Evolutionary conservation across 2,797 vertebrate genomes (phyloP).

Genomic region (Eulemur rubriventer): DNA sequence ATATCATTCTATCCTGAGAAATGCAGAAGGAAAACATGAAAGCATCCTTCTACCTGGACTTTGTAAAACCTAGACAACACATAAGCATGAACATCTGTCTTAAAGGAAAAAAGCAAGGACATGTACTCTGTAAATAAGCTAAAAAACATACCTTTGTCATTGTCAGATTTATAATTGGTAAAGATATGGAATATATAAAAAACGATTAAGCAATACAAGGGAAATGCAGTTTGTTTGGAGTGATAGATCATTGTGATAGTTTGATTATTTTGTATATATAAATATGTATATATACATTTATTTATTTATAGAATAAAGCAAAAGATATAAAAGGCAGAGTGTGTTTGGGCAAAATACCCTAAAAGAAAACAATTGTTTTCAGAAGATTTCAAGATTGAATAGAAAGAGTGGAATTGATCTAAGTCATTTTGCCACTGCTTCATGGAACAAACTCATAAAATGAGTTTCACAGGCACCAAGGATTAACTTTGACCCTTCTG

Average conservation of each 20-base stretch:
- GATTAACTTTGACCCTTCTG: conserved; percentile 7
- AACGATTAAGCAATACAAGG: conserved; percentile 46
- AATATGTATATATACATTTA: background rate
- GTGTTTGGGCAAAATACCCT: background rate
- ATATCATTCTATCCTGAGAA: conserved; percentile 39
- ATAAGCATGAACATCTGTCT: conserved; percentile 50
- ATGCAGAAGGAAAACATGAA: conserved; percentile 19
- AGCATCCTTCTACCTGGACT: conserved; percentile 30
- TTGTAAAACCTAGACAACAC: conserved; percentile 47
- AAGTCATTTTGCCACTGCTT: background rate
- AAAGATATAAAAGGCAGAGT: background rate
- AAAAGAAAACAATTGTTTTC: background rate
- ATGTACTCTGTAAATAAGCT: background rate
- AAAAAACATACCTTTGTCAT: conserved; percentile 44
- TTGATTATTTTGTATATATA: background rate
- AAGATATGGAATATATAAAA: conserved; percentile 53
- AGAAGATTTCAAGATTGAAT: background rate
- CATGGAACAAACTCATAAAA: background rate
- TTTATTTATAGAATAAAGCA: background rate
- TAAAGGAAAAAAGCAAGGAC: background rate
- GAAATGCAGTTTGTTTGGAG: background rate
- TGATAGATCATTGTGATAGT: background rate
- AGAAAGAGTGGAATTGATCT: background rate
- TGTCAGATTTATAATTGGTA: conserved; percentile 56
- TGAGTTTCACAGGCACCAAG: background rate